phyloP scores from a whole-genome alignment of 2,113 vertebrate genomes.

The Elephantulus edwardii region DNA sequence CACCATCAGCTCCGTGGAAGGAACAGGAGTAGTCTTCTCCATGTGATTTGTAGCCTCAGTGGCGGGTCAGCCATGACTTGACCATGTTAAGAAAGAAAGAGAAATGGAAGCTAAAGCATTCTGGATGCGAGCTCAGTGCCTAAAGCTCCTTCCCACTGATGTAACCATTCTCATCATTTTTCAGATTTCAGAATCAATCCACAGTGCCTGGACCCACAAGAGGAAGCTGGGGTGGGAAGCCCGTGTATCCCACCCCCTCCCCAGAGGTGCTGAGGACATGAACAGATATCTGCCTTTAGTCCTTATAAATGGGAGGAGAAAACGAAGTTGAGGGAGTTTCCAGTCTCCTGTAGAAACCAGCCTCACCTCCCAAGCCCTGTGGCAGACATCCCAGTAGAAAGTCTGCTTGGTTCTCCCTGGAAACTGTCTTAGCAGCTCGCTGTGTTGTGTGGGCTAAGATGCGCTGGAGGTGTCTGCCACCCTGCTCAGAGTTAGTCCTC shows the following conservation, averaged over 20 bases:
- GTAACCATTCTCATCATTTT: background rate
- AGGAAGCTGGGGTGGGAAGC: background rate
- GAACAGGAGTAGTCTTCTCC: too few relatives aligned
- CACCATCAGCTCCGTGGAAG: too few relatives aligned
- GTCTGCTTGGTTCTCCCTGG: background rate
- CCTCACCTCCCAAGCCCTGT: background rate
- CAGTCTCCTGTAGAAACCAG: background rate
- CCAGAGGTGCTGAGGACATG: background rate
- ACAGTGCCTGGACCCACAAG: background rate
- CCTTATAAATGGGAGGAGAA: background rate
- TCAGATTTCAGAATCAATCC: background rate
- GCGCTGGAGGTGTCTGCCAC: background rate
- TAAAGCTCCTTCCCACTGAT: background rate
- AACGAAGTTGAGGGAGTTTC: background rate
- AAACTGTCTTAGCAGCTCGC: background rate
- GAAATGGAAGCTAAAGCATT: too few relatives aligned
- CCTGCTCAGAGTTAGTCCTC: background rate
- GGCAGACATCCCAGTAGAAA: background rate
- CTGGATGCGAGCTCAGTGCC: rapidly evolving
- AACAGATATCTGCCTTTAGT: background rate
- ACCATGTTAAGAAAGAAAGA: too few relatives aligned
- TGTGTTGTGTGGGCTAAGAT: background rate
- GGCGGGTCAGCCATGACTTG: too few relatives aligned
- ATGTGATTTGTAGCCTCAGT: too few relatives aligned
- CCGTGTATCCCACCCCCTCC: too few relatives aligned